These are phyloP conservation scores for Discoglossus pictus DNA, from an alignment of 2,797 vertebrate genomes.

Conservation along the genomic window DNA sequence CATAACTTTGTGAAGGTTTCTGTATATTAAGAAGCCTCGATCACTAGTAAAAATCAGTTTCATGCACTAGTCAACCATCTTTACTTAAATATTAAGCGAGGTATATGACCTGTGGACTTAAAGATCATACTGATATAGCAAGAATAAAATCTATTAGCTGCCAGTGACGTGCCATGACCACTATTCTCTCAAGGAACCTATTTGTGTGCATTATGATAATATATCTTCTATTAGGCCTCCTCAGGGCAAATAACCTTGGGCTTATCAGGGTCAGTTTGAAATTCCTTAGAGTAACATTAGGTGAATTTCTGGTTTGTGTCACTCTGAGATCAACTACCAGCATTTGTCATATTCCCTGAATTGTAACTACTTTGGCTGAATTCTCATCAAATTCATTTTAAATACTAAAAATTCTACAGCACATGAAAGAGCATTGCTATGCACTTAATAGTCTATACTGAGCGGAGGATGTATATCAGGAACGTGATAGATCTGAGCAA, in stretches of 20 bases:
- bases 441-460: slow-evolving; percentile 52
- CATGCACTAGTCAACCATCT: slow-evolving; percentile 82
- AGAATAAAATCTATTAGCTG: slow-evolving; percentile 78
- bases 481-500: slow-evolving; percentile 42
- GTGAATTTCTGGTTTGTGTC: slow-evolving; percentile 75
- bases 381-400: slow-evolving; percentile 68
- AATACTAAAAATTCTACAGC: slow-evolving; percentile 63
- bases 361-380: slow-evolving; percentile 62
- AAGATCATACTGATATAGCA: slow-evolving; percentile 77
- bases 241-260: slow-evolving; percentile 81
- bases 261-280: slow-evolving; percentile 90
- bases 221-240: slow-evolving; percentile 84
- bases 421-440: slow-evolving; percentile 56
- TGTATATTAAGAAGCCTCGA: slow-evolving; percentile 81
- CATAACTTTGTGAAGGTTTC: slow-evolving; percentile 85
- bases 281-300: slow-evolving; percentile 84
- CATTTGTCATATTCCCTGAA: slow-evolving; percentile 66
- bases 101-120: slow-evolving; percentile 76
- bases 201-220: slow-evolving; percentile 85
- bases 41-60: slow-evolving; percentile 74
- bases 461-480: slow-evolving; percentile 50
- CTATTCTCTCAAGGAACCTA: slow-evolving; percentile 75
- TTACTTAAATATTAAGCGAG: slow-evolving; percentile 81
- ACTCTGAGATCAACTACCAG: slow-evolving; percentile 71
- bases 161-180: slow-evolving; percentile 69